Evolutionary conservation across 2,113 vertebrate species (phyloP).

Genomic region (Perccottus glenii): DNA sequence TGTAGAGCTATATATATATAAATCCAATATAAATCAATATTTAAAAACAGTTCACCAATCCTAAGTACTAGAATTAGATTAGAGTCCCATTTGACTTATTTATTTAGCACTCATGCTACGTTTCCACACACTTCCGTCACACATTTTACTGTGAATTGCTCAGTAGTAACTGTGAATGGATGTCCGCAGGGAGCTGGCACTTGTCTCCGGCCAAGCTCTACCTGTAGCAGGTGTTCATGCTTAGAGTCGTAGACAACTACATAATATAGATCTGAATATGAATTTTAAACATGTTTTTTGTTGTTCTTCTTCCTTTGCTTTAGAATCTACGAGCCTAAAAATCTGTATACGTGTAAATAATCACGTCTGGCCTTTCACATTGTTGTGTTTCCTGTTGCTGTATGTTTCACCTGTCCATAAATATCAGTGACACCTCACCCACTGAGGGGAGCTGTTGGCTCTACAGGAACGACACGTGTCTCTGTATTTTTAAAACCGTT

Average conservation of each 20-base stretch:
- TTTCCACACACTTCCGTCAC: background rate
- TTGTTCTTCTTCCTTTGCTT: too few relatives aligned
- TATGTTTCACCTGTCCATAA: constrained; percentile 11
- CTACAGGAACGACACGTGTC: constrained; percentile 35
- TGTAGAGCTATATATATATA: too few relatives aligned
- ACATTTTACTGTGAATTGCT: background rate
- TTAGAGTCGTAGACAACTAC: background rate
- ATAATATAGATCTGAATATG: too few relatives aligned
- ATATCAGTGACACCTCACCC: constrained; percentile 38
- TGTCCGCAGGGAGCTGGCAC: background rate
- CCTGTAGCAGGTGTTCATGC: background rate
- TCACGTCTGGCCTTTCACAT: background rate
- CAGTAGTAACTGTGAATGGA: background rate
- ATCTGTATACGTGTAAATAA: background rate
- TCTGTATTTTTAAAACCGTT: constrained; percentile 20
- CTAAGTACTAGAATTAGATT: too few relatives aligned
- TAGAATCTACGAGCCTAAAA: too few relatives aligned
- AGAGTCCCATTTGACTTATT: too few relatives aligned
- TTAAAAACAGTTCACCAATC: too few relatives aligned
- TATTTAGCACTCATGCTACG: background rate
- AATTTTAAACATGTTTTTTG: too few relatives aligned
- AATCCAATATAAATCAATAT: too few relatives aligned
- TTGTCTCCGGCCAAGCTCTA: background rate
- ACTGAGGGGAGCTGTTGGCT: constrained; percentile 64
- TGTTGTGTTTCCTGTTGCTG: background rate